Evolutionary conservation across 2,797 vertebrate species (phyloP).

Genomic region (Rhabdophis nuchalis): DNA sequence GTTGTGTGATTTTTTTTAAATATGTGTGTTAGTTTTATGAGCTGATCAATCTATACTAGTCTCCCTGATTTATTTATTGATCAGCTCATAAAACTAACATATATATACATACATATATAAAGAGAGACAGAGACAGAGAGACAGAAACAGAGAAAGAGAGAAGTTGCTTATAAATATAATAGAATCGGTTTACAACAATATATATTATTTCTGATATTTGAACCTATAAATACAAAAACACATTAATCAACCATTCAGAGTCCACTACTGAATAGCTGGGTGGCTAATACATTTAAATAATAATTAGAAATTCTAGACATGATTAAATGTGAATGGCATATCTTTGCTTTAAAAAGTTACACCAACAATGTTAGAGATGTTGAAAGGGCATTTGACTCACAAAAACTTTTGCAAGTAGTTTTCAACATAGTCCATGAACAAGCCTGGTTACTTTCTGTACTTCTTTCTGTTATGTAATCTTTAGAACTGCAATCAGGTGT

Average conservation of each 20-base stretch:
- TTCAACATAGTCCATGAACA: conserved; percentile 6
- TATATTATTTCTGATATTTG: not conserved
- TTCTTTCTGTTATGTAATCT: not conserved
- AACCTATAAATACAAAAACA: not conserved
- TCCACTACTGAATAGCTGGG: not conserved
- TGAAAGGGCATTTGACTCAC: not conserved
- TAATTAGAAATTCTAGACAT: not conserved
- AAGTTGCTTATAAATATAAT: not conserved
- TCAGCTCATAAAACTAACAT: no score
- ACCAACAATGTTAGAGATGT: not conserved
- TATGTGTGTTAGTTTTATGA: no score
- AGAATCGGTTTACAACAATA: not conserved
- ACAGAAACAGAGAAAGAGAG: no score
- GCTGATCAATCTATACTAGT: no score
- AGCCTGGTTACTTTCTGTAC: conserved; percentile 1
- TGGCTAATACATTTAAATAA: not conserved
- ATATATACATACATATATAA: no score
- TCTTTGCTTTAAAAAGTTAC: not conserved
- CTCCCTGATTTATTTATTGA: no score
- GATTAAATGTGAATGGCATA: not conserved
- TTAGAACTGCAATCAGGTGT: conserved; percentile 47
- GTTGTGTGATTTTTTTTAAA: no score
- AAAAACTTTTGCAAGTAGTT: not conserved
- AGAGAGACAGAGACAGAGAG: no score
- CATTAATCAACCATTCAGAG: not conserved